Evolutionary conservation across 2,113 vertebrate genomes (phyloP).

Genomic region (Trachemys scripta): DNA sequence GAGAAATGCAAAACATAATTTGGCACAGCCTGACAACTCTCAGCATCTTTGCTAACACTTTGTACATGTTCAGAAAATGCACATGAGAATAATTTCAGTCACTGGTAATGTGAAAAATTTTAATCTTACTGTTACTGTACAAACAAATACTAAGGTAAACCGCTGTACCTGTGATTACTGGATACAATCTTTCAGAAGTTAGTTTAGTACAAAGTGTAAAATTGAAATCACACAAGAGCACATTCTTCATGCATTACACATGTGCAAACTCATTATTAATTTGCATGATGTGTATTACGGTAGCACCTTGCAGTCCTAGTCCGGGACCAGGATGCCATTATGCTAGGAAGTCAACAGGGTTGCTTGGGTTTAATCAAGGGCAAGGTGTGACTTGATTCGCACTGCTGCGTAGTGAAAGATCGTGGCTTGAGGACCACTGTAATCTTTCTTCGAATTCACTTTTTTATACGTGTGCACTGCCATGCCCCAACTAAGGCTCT

Average conservation of each 20-base stretch:
- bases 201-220: background rate
- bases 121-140: background rate
- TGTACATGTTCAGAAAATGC: background rate
- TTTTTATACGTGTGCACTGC: background rate
- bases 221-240: background rate
- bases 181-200: background rate
- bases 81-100: background rate
- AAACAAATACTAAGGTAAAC: background rate
- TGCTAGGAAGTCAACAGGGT: background rate
- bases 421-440: background rate
- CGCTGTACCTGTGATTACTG: background rate
- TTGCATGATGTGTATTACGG: background rate
- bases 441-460: background rate
- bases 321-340: background rate
- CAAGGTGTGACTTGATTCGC: background rate
- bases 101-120: background rate
- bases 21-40: background rate
- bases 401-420: background rate
- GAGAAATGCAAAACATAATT: background rate
- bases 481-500: background rate
- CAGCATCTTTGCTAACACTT: background rate
- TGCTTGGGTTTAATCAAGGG: background rate
- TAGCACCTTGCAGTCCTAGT: background rate
- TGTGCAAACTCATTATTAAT: background rate
- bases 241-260: background rate